Percentiles rank a stretch among this genome's conserved stretches.
phyloP scores from a whole-genome alignment of 2,113 vertebrate species.

The Indicator maculatus region DNA sequence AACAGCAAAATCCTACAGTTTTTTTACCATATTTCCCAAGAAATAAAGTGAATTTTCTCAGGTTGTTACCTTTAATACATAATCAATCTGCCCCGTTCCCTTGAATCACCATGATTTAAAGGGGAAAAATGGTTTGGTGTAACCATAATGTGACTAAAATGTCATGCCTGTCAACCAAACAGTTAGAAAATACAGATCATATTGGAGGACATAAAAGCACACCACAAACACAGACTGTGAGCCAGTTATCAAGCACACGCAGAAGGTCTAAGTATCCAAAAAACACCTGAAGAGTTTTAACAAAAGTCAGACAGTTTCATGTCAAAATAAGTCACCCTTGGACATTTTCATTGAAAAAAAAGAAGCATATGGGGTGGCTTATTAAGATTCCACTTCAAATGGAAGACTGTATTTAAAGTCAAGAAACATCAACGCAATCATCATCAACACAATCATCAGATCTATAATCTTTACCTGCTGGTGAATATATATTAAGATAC shows the following conservation, averaged over 20 bases:
- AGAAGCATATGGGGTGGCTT: neutral
- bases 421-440: neutral
- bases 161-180: neutral
- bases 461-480: neutral
- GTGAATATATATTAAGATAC: neutral
- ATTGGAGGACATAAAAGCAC: neutral
- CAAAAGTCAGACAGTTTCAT: neutral
- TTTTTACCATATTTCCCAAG: neutral
- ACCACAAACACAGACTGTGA: neutral
- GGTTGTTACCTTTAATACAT: neutral
- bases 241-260: neutral
- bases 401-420: neutral
- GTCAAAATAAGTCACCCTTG: neutral
- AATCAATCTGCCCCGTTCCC: neutral
- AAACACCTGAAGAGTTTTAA: neutral
- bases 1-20: neutral
- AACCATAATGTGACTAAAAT: neutral
- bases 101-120: neutral
- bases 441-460: neutral
- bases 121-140: neutral
- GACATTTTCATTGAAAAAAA: neutral
- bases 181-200: neutral
- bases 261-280: neutral
- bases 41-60: neutral
- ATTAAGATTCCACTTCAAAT: neutral